Conservation (phyloP, 1,140 invertebrate species). For the Pararge aegeria region DNA sequence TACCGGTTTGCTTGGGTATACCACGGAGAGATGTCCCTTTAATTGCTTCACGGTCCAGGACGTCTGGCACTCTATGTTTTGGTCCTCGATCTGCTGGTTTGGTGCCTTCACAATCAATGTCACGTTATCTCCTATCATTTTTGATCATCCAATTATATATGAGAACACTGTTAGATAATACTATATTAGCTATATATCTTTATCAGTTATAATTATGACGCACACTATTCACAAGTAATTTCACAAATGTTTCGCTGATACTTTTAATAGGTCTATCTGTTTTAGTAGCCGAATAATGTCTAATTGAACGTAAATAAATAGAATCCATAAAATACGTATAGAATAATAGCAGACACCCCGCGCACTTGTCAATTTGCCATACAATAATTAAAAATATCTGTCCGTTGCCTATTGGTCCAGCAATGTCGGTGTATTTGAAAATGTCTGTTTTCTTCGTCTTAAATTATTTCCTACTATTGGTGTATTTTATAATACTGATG, state of each 20-base stretch:
- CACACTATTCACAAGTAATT: conserved; percentile 8
- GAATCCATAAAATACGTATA: conserved; percentile 23
- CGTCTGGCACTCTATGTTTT: conserved; percentile 89
- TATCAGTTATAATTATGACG: conserved; percentile 3
- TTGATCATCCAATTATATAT: conserved; percentile 49
- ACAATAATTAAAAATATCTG: conserved; percentile 54
- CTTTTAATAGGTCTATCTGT: neutral
- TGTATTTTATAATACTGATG: neutral
- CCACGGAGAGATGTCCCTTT: conserved; percentile 90
- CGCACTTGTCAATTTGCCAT: conserved; percentile 70
- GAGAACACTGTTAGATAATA: conserved; percentile 61
- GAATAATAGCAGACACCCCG: conserved; percentile 40
- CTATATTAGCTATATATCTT: neutral
- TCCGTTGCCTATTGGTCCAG: conserved; percentile 63
- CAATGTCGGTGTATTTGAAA: conserved; percentile 13
- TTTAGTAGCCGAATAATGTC: conserved; percentile 34
- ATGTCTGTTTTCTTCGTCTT: conserved; percentile 8
- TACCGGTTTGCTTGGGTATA: conserved; percentile 95
- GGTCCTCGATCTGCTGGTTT: conserved; percentile 93
- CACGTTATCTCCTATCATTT: conserved; percentile 80
- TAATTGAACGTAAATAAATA: conserved; percentile 73
- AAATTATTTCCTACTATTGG: conserved; percentile 22
- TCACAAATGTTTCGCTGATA: neutral
- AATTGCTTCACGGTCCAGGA: conserved; percentile 92
- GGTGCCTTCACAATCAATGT: conserved; percentile 92